Conservation (phyloP, 2,797 vertebrate species). For the Helarctos malayanus region DNA sequence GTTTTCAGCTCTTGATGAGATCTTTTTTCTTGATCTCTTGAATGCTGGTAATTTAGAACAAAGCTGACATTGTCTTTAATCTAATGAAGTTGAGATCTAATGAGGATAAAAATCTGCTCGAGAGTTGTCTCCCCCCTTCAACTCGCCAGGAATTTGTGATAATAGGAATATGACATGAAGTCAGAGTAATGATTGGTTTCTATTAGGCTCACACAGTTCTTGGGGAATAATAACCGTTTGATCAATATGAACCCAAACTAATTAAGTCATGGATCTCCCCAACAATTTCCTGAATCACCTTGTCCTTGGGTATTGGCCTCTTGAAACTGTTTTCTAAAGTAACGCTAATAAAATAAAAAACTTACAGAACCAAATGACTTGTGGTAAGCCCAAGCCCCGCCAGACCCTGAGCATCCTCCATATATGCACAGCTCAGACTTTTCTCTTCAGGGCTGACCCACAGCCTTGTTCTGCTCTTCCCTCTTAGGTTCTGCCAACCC, state of each 20-base stretch:
- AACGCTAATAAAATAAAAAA: constrained; percentile 26
- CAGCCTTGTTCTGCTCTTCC: neutral
- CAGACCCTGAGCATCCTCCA: neutral
- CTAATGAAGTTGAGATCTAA: neutral
- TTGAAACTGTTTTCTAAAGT: constrained; percentile 22
- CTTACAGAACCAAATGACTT: constrained; percentile 40
- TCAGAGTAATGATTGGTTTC: neutral
- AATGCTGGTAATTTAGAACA: neutral
- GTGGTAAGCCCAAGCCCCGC: neutral
- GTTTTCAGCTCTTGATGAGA: neutral
- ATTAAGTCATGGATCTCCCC: neutral
- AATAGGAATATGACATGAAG: neutral
- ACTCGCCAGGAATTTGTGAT: neutral
- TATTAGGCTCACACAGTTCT: neutral
- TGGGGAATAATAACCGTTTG: neutral
- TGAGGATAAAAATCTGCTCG: neutral
- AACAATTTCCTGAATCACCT: neutral
- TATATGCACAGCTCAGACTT: neutral
- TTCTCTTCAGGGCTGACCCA: neutral
- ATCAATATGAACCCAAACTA: neutral
- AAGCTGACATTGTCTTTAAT: neutral
- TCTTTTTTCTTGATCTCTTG: neutral
- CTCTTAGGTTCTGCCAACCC: neutral
- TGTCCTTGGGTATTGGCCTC: neutral
- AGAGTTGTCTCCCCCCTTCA: neutral